Evolutionary conservation across 2,888 invertebrate genomes (phyloP), one percentile per base, ranked within the genome.

Genomic region (Frankliniella fusca): DNA sequence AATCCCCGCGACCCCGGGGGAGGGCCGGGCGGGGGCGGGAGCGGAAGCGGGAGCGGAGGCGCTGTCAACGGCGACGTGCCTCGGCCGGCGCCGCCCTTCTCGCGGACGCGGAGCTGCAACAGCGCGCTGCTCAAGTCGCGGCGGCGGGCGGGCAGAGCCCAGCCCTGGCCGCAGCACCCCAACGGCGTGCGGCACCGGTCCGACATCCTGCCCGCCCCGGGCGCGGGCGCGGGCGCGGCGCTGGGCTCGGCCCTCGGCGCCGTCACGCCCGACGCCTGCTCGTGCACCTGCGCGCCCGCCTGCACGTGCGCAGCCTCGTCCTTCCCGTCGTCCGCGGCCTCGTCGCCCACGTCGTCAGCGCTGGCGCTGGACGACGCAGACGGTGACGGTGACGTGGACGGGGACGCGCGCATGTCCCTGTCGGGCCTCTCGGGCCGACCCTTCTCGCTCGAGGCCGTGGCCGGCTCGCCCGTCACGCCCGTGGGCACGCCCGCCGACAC

Each of bases 51-150:
- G n/a, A n/a, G n/a, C 54, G 54, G 20, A 20, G 12, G 5, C 70
- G 23, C 70, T 27, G 27, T 11, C 70, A 76, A 76, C 70, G 27
- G 70, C 11, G 27, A 76, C 70, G 70, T 76, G 70, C 70, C 70
- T 12, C 70, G 70, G 23, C 27, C 70, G 70, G 70, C 70, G 70
- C 27, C 70, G 70, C 70, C 70, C 70, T 76, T 76, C 70, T 76
- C 70, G 23, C 70, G 70, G 70, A 76, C 70, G 70, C 23, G 70
- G 23, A 76, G 70, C 70, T 76, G 12, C 70, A 76, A 76, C 70
- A 76, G 70, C 70, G 70, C 70, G 70, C 70, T 76, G 70, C 70
- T 76, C 70, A 76, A 76, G 27, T 76, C 70, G 70, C 70, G 70
- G 70, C 70, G 70, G 70, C 70, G 70, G 70, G 12, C 70, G 70